Evolutionary conservation across 2,797 vertebrate species (phyloP).

Genomic region (Tangara arthus): DNA sequence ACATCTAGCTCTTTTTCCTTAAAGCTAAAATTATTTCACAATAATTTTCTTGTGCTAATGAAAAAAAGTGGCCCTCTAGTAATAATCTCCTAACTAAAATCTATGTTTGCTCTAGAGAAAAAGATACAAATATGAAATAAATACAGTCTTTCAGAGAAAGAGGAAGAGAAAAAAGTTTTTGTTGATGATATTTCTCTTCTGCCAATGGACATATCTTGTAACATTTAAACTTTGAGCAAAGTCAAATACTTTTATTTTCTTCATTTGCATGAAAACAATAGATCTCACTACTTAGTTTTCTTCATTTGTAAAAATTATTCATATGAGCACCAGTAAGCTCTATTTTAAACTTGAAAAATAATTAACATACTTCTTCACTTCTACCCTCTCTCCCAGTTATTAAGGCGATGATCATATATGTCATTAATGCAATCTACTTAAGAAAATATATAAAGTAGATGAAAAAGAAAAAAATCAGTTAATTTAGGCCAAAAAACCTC

Average conservation of each 20-base stretch:
- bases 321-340: not conserved
- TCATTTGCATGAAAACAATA: not conserved
- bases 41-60: not conserved
- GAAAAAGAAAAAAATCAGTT: not conserved
- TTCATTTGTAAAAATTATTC: not conserved
- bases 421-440: not conserved
- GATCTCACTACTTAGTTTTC: not conserved
- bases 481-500: not conserved
- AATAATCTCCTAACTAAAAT: not conserved
- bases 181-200: not conserved
- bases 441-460: not conserved
- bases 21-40: not conserved
- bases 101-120: not conserved
- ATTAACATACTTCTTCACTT: not conserved
- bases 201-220: not conserved
- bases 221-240: not conserved
- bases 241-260: not conserved
- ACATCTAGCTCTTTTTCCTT: not conserved
- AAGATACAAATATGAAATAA: not conserved
- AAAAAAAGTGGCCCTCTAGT: not conserved
- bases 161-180: not conserved
- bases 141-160: not conserved
- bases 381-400: not conserved
- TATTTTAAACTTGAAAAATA: not conserved
- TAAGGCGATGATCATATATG: not conserved